These are phyloP conservation scores for Mugil cephalus DNA, from an alignment of 2,113 vertebrate genomes.

Conservation along the genomic window DNA sequence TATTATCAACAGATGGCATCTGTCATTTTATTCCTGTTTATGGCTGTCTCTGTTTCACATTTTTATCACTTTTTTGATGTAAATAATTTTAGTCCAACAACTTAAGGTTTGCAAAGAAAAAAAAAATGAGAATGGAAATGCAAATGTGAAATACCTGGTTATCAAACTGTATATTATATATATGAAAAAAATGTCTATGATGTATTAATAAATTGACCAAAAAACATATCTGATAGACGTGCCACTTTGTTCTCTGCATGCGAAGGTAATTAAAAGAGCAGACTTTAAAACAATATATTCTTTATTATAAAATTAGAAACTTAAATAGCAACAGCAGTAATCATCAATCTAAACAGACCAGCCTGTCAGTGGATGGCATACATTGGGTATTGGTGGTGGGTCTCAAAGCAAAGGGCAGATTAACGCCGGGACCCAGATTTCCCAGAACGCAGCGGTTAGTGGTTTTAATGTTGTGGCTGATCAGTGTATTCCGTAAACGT, in stretches of 20 bases:
- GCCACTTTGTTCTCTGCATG: not conserved
- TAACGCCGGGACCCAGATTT: too few relatives aligned
- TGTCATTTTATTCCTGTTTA: slow-evolving; percentile 71
- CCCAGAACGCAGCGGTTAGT: too few relatives aligned
- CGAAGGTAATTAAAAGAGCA: not conserved
- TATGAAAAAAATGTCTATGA: slow-evolving; percentile 82
- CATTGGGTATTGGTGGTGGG: too few relatives aligned
- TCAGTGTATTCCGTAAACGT: not conserved
- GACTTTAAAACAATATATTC: not conserved
- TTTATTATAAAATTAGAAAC: slow-evolving; percentile 46
- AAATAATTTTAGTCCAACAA: slow-evolving; percentile 86
- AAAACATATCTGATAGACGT: slow-evolving; percentile 54
- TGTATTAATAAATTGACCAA: slow-evolving; percentile 84
- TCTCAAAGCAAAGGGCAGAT: too few relatives aligned
- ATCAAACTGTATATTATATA: slow-evolving; percentile 86
- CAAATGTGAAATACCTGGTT: slow-evolving; percentile 84
- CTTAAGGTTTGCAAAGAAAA: slow-evolving; percentile 78
- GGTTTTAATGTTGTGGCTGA: too few relatives aligned
- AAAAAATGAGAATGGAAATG: slow-evolving; percentile 78
- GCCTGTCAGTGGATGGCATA: too few relatives aligned
- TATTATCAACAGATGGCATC: slow-evolving; percentile 72
- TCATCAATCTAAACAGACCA: too few relatives aligned
- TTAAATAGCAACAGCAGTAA: slow-evolving; percentile 53
- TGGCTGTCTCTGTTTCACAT: slow-evolving; percentile 71
- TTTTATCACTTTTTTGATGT: slow-evolving; percentile 85